phyloP scores from a whole-genome alignment of 2,797 vertebrate genomes.

The Anas georgica region DNA sequence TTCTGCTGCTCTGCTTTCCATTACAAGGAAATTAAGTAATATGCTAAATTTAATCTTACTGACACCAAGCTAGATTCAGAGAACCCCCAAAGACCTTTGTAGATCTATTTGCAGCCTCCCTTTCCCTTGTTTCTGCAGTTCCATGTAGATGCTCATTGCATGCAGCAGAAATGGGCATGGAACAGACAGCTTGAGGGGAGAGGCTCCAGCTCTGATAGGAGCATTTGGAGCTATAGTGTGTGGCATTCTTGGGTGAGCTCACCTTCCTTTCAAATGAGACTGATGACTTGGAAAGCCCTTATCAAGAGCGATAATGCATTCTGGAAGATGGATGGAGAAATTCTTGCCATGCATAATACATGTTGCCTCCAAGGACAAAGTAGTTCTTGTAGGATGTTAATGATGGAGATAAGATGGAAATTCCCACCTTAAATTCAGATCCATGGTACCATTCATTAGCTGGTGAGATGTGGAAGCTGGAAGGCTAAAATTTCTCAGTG shows the following conservation, averaged over 20 bases:
- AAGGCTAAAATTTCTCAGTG: not conserved
- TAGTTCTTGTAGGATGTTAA: not conserved
- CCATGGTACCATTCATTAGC: not conserved
- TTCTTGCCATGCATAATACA: conserved; percentile 36
- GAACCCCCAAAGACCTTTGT: not conserved
- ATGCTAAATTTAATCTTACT: not conserved
- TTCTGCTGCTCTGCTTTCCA: not conserved
- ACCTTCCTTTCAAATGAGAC: not conserved
- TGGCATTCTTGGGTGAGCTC: conserved; percentile 15
- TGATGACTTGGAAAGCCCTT: conserved; percentile 19
- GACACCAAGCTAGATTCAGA: not conserved
- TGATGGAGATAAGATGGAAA: not conserved
- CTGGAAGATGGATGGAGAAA: conserved; percentile 27
- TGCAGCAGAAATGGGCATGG: not conserved
- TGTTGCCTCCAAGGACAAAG: not conserved
- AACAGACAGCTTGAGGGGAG: not conserved
- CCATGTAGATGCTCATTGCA: rapidly evolving
- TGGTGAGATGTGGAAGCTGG: not conserved
- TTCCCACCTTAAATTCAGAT: not conserved
- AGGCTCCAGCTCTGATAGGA: not conserved
- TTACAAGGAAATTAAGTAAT: not conserved
- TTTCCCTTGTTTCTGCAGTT: not conserved
- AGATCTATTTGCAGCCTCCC: not conserved
- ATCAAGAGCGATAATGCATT: not conserved
- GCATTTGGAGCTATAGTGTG: not conserved